Conservation (phyloP, 2,797 vertebrate species). For the Halcyon badia region DNA sequence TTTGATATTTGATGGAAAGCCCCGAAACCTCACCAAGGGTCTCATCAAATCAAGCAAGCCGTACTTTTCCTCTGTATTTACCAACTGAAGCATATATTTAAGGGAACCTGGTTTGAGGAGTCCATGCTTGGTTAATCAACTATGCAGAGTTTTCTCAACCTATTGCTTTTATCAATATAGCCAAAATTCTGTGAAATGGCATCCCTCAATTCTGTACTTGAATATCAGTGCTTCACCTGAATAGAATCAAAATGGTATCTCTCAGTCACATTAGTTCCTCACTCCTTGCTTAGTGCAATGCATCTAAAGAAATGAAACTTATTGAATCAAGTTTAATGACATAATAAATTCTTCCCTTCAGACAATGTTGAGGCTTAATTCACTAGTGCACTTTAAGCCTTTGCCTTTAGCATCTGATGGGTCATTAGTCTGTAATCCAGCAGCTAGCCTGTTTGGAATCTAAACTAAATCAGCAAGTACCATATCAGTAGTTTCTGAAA, state of each 20-base stretch:
- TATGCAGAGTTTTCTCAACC: constrained; percentile 55
- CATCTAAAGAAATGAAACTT: constrained; percentile 81
- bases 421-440: constrained; percentile 86
- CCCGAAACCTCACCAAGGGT: constrained; percentile 71
- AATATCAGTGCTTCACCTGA: constrained; percentile 66
- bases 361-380: constrained; percentile 82
- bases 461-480: constrained; percentile 82
- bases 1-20: constrained; percentile 70
- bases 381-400: constrained; percentile 83
- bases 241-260: constrained; percentile 45
- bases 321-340: constrained; percentile 83
- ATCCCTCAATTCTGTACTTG: background rate
- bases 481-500: constrained; percentile 84
- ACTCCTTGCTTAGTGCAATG: constrained; percentile 42
- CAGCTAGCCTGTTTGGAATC: constrained; percentile 78
- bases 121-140: constrained; percentile 62
- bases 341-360: constrained; percentile 84
- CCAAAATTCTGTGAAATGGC: constrained; percentile 50
- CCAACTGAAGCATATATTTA: constrained; percentile 73
- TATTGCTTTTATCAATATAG: constrained; percentile 51
- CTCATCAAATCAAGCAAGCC: constrained; percentile 72
- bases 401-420: constrained; percentile 85
- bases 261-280: constrained; percentile 65
- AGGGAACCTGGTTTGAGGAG: constrained; percentile 51
- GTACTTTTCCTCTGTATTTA: constrained; percentile 73